Evolutionary conservation across 2,888 invertebrate genomes (phyloP), one percentile per base, ranked within the genome.

Genomic region (Limnephilus lunatus): DNA sequence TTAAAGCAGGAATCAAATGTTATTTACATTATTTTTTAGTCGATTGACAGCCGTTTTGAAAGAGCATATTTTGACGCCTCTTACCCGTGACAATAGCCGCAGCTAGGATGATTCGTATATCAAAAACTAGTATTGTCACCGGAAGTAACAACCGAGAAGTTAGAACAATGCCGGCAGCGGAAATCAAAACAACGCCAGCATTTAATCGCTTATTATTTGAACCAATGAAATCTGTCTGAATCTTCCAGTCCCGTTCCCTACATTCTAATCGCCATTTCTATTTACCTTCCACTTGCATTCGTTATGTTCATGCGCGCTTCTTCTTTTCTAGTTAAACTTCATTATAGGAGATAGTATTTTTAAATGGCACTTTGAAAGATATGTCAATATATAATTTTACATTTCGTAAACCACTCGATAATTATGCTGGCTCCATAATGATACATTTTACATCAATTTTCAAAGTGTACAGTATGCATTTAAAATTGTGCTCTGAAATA

Each of bases 41-140:
- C 90, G 92, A 92, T 89, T 92, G 93, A 93, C 92, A 92, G 93
- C 92, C 92, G 53, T 90, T 80, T 92, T 92, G 83, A 89, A 68
- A 89, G 92, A 92, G 93, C 92, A 44, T 92, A 83, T 88, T 86
- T 90, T 92, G 86, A 92, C 93, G 86, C 91, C 91, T 91, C 44
- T 44, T 82, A 19, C 32, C 48, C 44, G 92, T 92, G 92, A 92
- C 93, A 92, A 90, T 90, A 90, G 86, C 87, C 83, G 83, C 85
- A 92, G 39, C 81, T 91, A 85, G 85, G 89, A 91, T 82, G 83
- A 83, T 90, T 91, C 89, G 82, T 89, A 92, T 93, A 92, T 93
- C 92, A 93, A 93, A 93, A 92, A 90, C 92, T 93, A 93, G 88
- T 92, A 92, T 93, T 93, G 93, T 93, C 93, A 93, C 90, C 32